Evolutionary conservation across 2,113 vertebrate species (phyloP).

Genomic region (Nibea coibor): DNA sequence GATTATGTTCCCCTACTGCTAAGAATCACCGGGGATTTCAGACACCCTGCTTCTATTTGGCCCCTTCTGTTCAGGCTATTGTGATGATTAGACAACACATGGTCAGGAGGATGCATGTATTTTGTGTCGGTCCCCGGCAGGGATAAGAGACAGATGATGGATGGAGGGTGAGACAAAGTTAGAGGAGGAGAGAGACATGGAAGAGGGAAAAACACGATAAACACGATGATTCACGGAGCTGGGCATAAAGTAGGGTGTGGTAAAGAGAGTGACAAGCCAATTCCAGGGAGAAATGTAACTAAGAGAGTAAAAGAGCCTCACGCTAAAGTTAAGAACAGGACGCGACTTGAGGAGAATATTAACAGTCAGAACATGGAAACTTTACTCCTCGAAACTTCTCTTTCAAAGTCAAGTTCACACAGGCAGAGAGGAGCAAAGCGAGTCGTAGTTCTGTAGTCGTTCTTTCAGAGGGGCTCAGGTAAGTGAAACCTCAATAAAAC

Average conservation of each 20-base stretch:
- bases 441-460: slow-evolving; percentile 43
- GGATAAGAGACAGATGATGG: slow-evolving; percentile 37
- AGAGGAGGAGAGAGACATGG: slow-evolving; percentile 15
- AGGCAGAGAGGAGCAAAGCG: slow-evolving; percentile 47
- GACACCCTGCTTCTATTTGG: slow-evolving; percentile 20
- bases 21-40: slow-evolving; percentile 33
- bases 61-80: slow-evolving; percentile 42
- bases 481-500: slow-evolving; percentile 67
- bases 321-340: slow-evolving; percentile 44
- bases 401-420: slow-evolving; percentile 79
- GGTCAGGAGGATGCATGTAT: slow-evolving; percentile 38
- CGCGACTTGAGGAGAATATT: slow-evolving; percentile 63
- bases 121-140: slow-evolving; percentile 4
- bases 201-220: slow-evolving; percentile 22
- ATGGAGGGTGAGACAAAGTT: slow-evolving; percentile 19
- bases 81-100: slow-evolving; percentile 63
- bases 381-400: slow-evolving; percentile 41
- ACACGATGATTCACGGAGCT: slow-evolving; percentile 39
- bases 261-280: slow-evolving; percentile 7
- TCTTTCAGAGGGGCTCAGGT: slow-evolving; percentile 53
- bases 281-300: slow-evolving; percentile 44
- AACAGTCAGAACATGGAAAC: slow-evolving; percentile 53
- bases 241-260: slow-evolving; percentile 6
- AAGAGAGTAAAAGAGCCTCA: slow-evolving; percentile 12
- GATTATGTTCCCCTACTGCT: slow-evolving; percentile 15